Evolutionary conservation across 2,113 vertebrate species (phyloP), one percentile per base, ranked within the genome.

Genomic region (Potamarius usumacintae): DNA sequence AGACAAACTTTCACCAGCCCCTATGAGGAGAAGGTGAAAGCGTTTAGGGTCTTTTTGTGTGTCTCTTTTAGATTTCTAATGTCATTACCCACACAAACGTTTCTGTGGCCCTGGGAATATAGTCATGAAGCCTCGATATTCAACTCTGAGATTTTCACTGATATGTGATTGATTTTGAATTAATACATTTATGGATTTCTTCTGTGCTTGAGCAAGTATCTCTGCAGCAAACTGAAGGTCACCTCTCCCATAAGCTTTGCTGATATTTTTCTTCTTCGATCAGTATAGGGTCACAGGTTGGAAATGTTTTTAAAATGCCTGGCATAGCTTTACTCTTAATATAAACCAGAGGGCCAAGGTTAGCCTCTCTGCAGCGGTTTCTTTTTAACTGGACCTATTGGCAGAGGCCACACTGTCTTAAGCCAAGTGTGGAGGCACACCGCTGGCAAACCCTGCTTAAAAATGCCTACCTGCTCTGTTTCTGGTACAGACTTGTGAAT

Each of bases 1-100:
- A 76, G 84, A 87, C 52, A 30, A 71, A 85, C 22, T 18, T 74
- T 77, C 22, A 81, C 48, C 60, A 10, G 80, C 63, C 63, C 4
- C 30, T 17, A 18, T 58, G 52, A 58, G 6, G n/a, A 34, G 10
- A 14, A 34, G n/a, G 42, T 42, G 42, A 80, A 30, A 9, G 7
- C 1, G 1, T 17, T 62, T 22, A 11, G 30, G 8, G 11, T 48
- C 4, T 48, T 10, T 62, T 53, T 53, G 0, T 7, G 30, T 63
- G 27, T 30, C 17, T 18, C 15, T 57, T 42, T 42, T 9, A 20
- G 27, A 27, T 83, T 69, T 69, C 20, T 67, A 52, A 67, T 83
- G 42, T 60, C 25, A 67, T 67, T 12, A 17, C 42, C 6, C 10
- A 52, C 12, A 4, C 17, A 17, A 0, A 20, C 81, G n/a, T 52